Evolutionary conservation across 2,113 vertebrate species (phyloP).

Genomic region (Gnathonemus longibarbis): DNA sequence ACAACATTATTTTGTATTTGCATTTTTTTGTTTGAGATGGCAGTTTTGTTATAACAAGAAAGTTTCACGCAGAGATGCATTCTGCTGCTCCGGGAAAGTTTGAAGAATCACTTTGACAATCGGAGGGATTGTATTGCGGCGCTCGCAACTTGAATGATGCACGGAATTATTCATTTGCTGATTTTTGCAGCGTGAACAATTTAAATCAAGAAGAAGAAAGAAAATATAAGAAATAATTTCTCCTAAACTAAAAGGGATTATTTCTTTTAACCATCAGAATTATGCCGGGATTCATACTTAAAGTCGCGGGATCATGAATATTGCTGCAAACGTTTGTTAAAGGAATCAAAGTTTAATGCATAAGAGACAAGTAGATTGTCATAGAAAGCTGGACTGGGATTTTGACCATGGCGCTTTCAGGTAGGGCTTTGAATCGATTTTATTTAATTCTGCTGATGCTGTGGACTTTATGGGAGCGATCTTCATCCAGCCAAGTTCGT

Average conservation of each 20-base stretch:
- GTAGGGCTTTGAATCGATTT: slow-evolving; percentile 46
- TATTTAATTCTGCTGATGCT: slow-evolving; percentile 51
- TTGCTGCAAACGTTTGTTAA: slow-evolving; percentile 34
- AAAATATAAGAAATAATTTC: background rate
- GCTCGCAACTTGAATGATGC: slow-evolving; percentile 23
- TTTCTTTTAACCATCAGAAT: slow-evolving; percentile 16
- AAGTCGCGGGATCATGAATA: slow-evolving; percentile 35
- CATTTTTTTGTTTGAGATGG: background rate
- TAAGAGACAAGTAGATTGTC: slow-evolving; percentile 43
- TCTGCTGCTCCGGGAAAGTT: slow-evolving; percentile 25
- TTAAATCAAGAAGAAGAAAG: background rate
- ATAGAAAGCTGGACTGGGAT: slow-evolving; percentile 44
- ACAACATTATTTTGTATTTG: background rate
- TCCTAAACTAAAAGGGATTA: slow-evolving; percentile 9
- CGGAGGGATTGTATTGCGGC: slow-evolving; percentile 23
- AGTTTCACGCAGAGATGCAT: slow-evolving; percentile 10
- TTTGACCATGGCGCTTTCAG: slow-evolving; percentile 56
- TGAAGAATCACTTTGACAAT: slow-evolving; percentile 30
- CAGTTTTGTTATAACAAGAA: slow-evolving; percentile 7
- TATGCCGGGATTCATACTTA: slow-evolving; percentile 26
- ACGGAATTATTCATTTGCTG: slow-evolving; percentile 15
- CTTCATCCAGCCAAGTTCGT: slow-evolving; percentile 71
- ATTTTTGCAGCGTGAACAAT: background rate
- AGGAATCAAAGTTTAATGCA: slow-evolving; percentile 49
- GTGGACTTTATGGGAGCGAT: slow-evolving; percentile 55